Evolutionary conservation across 2,888 invertebrate genomes (phyloP), one percentile per base, ranked within the genome.

Genomic region (Catocala fraxini): DNA sequence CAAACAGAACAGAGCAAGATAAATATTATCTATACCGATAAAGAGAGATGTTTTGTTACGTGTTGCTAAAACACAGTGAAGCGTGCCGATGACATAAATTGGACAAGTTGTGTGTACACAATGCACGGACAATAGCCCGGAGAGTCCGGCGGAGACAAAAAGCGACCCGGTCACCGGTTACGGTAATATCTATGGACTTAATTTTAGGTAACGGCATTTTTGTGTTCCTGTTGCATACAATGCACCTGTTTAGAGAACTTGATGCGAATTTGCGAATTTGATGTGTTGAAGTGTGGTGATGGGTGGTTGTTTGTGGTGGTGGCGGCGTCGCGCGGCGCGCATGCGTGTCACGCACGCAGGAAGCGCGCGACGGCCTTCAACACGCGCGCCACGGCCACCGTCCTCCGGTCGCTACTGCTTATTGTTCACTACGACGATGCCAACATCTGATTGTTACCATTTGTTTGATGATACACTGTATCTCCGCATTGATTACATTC

Each of bases 311-410:
- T 46, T 59, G 53, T 43, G 59, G 56, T 41, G 41, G 60, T 61
- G 46, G 66, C 66, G 56, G 55, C 45, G 51, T 55, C 34, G 56
- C 59, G 63, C 51, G 70, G 70, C 71, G 79, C 79, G 86, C 86
- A 93, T 93, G 91, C 93, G 75, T 82, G 86, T 90, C 94, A 93
- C 93, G 94, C 89, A 89, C 91, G 89, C 93, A 93, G 93, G 94
- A 93, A 93, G 91, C 89, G 85, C 74, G 70, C 76, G 73, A 58
- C 88, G 92, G 82, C 93, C 93, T 93, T 93, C 93, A 83, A 65
- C 85, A 85, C 83, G 86, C 89, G 85, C 88, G 83, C 88, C 93
- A 91, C 83, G 93, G 92, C 86, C 93, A 75, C 86, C 79, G 80
- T 81, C 81, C 84, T 81, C 85, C 73, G 79, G 78, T 75, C 82